A percentile compares a stretch with the other conserved stretches of the same genome.
These are phyloP conservation scores for Clytia hemisphaerica DNA, from an alignment of 30 jellyfish, hydroid and myxozoan genomes.

Conservation along the genomic window DNA sequence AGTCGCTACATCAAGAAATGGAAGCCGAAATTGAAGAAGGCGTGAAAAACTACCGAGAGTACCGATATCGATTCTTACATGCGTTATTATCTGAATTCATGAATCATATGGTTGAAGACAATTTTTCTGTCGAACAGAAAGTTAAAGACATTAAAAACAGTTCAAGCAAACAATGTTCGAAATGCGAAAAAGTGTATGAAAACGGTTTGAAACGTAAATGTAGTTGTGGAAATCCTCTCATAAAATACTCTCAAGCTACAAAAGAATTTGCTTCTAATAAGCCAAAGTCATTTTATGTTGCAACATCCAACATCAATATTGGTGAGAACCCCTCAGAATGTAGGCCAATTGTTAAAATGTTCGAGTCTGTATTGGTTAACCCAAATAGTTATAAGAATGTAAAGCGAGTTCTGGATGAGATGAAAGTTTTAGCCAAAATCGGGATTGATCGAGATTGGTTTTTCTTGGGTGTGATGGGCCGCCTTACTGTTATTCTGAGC, in stretches of 20 bases:
- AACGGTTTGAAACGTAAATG: not conserved
- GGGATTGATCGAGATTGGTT: not conserved
- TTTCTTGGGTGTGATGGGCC: not conserved
- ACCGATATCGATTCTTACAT: not conserved
- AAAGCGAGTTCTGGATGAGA: not conserved
- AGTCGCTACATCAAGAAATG: not conserved
- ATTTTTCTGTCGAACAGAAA: not conserved
- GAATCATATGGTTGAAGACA: not conserved
- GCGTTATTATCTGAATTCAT: not conserved
- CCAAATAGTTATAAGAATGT: conserved; percentile 6
- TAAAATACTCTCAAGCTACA: not conserved
- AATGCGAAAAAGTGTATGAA: not conserved
- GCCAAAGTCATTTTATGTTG: rapidly evolving
- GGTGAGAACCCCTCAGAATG: not conserved
- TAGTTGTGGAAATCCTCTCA: not conserved
- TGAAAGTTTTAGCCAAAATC: not conserved
- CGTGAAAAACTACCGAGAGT: not conserved
- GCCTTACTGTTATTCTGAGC: too few relatives aligned
- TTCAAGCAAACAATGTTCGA: not conserved
- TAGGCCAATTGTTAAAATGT: not conserved
- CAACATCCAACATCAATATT: not conserved
- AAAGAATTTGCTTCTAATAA: not conserved
- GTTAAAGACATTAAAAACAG: not conserved
- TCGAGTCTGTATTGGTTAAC: not conserved
- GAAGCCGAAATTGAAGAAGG: not conserved